Percentiles rank a stretch among this genome's conserved stretches.
These are phyloP conservation scores for Halocynthia roretzi DNA, from an alignment of 23 tunicate species.

Conservation along the genomic window DNA sequence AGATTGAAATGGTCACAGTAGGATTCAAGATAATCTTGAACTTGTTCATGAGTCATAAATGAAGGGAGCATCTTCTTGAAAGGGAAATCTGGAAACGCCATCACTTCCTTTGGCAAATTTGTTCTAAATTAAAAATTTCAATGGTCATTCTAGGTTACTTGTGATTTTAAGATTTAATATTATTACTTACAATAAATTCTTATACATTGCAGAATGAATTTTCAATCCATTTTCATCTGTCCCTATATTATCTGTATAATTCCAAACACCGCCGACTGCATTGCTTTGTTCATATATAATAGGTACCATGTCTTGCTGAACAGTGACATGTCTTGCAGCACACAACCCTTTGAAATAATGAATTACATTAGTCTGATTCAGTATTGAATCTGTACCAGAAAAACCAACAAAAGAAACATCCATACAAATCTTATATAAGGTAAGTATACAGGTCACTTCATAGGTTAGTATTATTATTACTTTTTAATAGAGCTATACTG, in stretches of 20 bases:
- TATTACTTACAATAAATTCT: constrained; percentile 47
- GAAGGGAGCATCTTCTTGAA: constrained; percentile 47
- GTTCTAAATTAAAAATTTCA: constrained; percentile 32
- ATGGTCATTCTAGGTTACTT: constrained; percentile 1
- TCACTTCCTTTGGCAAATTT: constrained; percentile 75
- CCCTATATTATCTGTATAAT: constrained; percentile 49
- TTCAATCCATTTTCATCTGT: constrained; percentile 58
- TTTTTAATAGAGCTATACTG: too few species aligned
- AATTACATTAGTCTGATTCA: neutral
- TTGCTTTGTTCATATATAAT: constrained; percentile 53
- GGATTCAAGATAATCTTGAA: constrained; percentile 43
- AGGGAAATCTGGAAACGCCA: constrained; percentile 89
- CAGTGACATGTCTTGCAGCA: constrained; percentile 56
- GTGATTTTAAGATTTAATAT: neutral
- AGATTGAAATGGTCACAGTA: constrained; percentile 36
- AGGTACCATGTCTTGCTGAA: constrained; percentile 18
- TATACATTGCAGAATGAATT: constrained; percentile 85
- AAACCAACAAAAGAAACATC: constrained; percentile 4
- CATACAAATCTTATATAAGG: neutral
- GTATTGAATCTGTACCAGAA: too few species aligned
- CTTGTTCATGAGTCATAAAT: constrained; percentile 47
- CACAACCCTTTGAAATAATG: constrained; percentile 35
- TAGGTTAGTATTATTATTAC: neutral
- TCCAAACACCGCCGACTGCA: constrained; percentile 82
- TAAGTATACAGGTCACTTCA: neutral